Evolutionary conservation across 2,888 invertebrate genomes (phyloP).

Genomic region (Chrysina gloriosa): DNA sequence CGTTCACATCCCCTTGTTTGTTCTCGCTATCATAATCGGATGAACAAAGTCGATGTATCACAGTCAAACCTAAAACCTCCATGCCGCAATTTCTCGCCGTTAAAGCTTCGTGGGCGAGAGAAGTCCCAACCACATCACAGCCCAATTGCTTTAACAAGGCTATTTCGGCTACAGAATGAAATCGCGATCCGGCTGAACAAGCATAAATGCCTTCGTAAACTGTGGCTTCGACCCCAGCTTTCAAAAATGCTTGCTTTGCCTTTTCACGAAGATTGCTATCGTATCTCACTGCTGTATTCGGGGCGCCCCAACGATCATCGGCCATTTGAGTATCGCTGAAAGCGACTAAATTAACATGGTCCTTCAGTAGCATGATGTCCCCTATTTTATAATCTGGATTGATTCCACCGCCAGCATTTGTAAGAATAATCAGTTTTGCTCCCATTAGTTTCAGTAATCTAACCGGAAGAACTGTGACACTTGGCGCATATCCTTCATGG

Average conservation of each 20-base stretch:
- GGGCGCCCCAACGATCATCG: conserved; percentile 89
- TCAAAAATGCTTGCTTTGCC: conserved; percentile 63
- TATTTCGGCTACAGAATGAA: conserved; percentile 92
- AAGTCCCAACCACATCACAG: conserved; percentile 84
- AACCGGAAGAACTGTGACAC: conserved; percentile 95
- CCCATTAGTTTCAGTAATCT: conserved; percentile 97
- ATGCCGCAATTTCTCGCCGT: conserved; percentile 91
- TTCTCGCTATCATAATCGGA: conserved; percentile 38
- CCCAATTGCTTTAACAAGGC: conserved; percentile 80
- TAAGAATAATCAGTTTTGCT: conserved; percentile 87
- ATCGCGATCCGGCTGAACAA: conserved; percentile 91
- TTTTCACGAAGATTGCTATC: conserved; percentile 76
- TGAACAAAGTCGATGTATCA: conserved; percentile 80
- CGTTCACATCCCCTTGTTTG: neutral
- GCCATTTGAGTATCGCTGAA: conserved; percentile 90
- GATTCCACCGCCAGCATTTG: conserved; percentile 97
- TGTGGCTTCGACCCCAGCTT: conserved; percentile 61
- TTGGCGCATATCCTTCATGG: conserved; percentile 95
- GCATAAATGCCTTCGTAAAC: conserved; percentile 90
- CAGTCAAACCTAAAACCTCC: conserved; percentile 86
- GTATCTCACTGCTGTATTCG: conserved; percentile 92
- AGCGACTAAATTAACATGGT: conserved; percentile 95
- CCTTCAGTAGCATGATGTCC: conserved; percentile 95
- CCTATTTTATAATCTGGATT: conserved; percentile 89
- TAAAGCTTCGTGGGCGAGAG: conserved; percentile 76